Evolutionary conservation across 2,797 vertebrate genomes (phyloP), one percentile per base, ranked within the genome.

Genomic region (Pterois miles): DNA sequence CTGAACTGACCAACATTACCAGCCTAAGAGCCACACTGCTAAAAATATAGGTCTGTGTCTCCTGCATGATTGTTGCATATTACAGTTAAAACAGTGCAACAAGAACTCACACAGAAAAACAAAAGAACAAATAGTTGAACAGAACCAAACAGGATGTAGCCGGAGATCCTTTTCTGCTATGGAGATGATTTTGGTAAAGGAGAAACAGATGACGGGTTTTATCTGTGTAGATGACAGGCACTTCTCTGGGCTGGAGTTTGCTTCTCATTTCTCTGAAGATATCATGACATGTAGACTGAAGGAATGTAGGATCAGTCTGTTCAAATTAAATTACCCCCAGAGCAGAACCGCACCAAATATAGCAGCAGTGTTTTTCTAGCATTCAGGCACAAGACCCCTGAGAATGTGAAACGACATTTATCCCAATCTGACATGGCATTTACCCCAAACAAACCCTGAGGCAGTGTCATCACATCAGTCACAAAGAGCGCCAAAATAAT

Each of bases 401-500:
- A 14, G 52, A 72, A 53, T 68, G 50, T 59, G 56, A 77, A 48
- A 65, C 62, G 53, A 65, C 46, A 58, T 73, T 74, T 60, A 62
- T 73, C 58, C 46, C 70, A 75, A 68, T 59, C 66, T 33, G 56
- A 74, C 48, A 53, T 67, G 66, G 18, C 60, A 71, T 71, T 71
- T 71, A 36, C 33, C 50, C 40, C 69, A 46, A 59, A 71, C 65
- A 78, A 48, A 46, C 33, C 56, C 50, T 22, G 29, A 50, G 67
- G 57, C 56, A 59, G 50, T 77, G 69, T 54, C 80, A 46, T 82
- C 53, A 36, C 58, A 66, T 79, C 72, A 76, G 33, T 78, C 58
- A 64, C 22, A 65, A 2, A 56, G 43, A 72, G 36, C 29, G 52
- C 38, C 74, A 67, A 66, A 36, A 59, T 53, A 57, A 63, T 63